These are phyloP conservation scores for Mya arenaria DNA, from an alignment of 1,140 invertebrate species.

Conservation along the genomic window DNA sequence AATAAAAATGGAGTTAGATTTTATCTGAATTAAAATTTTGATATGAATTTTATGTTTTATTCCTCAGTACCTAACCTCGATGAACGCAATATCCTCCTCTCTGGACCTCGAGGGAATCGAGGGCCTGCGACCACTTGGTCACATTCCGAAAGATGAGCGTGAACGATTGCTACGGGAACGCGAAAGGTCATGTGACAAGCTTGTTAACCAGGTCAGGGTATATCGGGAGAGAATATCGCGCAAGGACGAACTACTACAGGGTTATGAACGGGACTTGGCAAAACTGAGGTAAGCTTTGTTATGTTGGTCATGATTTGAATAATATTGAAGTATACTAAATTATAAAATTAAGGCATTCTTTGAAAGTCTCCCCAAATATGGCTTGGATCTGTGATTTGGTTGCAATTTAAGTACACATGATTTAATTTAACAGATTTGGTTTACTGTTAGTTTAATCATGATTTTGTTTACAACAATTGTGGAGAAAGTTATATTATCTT, in stretches of 20 bases:
- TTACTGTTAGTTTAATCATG: no score
- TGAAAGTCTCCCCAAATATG: no score
- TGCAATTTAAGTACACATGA: no score
- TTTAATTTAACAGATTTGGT: no score
- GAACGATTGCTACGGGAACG: constrained; percentile 69
- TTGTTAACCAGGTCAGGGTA: constrained; percentile 70
- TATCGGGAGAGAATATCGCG: constrained; percentile 76
- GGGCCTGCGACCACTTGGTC: constrained; percentile 77
- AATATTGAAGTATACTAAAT: no score
- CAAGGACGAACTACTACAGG: constrained; percentile 79
- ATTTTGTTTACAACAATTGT: no score
- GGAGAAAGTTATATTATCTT: no score
- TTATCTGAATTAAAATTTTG: no score
- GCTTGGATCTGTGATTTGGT: no score
- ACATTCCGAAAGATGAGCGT: constrained; percentile 79
- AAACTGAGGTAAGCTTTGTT: constrained; percentile 79
- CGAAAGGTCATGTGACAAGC: constrained; percentile 67
- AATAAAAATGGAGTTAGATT: no score
- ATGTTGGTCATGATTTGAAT: no score
- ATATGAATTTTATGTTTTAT: neutral
- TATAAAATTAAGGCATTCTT: no score
- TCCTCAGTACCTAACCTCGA: constrained; percentile 74
- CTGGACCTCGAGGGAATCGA: constrained; percentile 73
- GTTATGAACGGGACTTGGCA: constrained; percentile 79
- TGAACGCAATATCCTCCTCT: constrained; percentile 70